Base-by-base conservation (phyloP, 2,888 invertebrate genomes). In the Drosophila prostipennis region DNA sequence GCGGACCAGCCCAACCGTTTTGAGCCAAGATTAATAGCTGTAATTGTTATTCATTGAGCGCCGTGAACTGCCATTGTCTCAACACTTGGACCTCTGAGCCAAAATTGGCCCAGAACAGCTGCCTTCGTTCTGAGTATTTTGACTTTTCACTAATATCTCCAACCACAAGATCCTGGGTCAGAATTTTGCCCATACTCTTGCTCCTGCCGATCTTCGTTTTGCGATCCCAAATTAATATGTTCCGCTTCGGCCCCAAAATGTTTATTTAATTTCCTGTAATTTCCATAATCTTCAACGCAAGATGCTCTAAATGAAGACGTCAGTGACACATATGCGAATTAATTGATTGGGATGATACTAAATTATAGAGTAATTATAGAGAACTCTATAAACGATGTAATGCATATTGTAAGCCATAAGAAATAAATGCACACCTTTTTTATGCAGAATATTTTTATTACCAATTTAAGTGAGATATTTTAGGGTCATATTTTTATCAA, bases 31-130 rank as follows among this genome's bases (percentile, higher is more conserved):
- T 86, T 86, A 84, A 84, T 84, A 84, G 83, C 84, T 76, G 81
- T 84, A 84, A 84, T 84, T 86, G 79, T 86, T 83, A 83, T 86
- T 84, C 87, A 84, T 83, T 84, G 86, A 83, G 83, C 86, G 83
- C 73, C 74, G 81, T 77, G 77, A 80, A 77, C 73, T 80, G 74
- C 83, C 79, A 86, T 85, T 82, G 83, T 86, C 83, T 82, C 76
- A 83, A 79, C 83, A 83, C 83, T 83, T 80, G 83, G 51, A 53
- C 42, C 32, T 48, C 10, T 19, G 8, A 7, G 16, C 37, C 10
- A n/a, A 11, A 26, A 57, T n/a, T n/a, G 49, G n/a, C 37, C 42
- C 39, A 40, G 57, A 72, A 45, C 81, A 82, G 68, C 86, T 80
- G 78, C 67, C 68, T 14, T 54, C 34, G 34, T 26, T 23, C 14